Conservation (phyloP, 1,140 invertebrate genomes). For the Hypothenemus hampei region DNA sequence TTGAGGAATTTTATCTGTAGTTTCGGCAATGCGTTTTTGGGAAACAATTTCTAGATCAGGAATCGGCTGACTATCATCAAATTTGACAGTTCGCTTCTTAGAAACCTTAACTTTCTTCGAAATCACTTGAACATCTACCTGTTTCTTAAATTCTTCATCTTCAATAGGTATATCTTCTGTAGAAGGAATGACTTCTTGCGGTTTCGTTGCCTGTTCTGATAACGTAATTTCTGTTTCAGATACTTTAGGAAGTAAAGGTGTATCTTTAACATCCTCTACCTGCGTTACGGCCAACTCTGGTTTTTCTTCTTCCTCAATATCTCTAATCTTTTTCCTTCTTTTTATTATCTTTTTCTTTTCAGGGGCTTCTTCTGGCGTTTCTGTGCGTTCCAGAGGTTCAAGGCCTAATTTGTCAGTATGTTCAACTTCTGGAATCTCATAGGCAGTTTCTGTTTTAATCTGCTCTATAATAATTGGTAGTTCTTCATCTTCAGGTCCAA, state of each 20-base stretch:
- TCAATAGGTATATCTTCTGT: constrained; percentile 41
- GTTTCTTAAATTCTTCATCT: constrained; percentile 46
- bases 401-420: constrained; percentile 36
- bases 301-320: constrained; percentile 24
- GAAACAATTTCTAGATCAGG: constrained; percentile 52
- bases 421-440: constrained; percentile 27
- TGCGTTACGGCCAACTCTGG: constrained; percentile 40
- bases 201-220: constrained; percentile 36
- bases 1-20: constrained; percentile 48
- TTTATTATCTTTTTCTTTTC: constrained; percentile 24
- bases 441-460: constrained; percentile 25
- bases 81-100: constrained; percentile 42
- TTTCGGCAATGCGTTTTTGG: constrained; percentile 43
- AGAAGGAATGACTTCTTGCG: constrained; percentile 42
- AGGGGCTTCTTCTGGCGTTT: neutral
- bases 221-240: constrained; percentile 45
- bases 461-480: constrained; percentile 28
- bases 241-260: constrained; percentile 34
- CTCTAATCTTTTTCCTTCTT: constrained; percentile 28
- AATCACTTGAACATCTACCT: constrained; percentile 49
- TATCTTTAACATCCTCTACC: constrained; percentile 40
- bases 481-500: constrained; percentile 36
- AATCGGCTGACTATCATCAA: constrained; percentile 49
- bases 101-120: constrained; percentile 49
- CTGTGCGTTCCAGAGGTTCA: constrained; percentile 29